phyloP scores from a whole-genome alignment of 2,888 invertebrate species.

The Ptilodon capucinus region DNA sequence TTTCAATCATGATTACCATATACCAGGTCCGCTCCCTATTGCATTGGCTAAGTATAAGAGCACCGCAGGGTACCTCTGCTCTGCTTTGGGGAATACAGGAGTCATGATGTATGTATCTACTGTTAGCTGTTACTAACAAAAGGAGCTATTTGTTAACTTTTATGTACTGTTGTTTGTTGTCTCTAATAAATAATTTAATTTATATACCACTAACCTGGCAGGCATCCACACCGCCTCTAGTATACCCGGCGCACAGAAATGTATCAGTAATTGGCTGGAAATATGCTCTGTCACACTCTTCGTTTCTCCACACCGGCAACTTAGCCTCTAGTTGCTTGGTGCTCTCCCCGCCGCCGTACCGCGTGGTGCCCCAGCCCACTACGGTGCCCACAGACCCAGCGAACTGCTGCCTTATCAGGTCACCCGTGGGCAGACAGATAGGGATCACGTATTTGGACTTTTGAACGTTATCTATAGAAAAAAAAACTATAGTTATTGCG shows the following conservation, averaged over 20 bases:
- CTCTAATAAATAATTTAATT: too few relatives aligned
- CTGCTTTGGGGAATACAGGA: too few relatives aligned
- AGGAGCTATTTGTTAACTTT: too few relatives aligned
- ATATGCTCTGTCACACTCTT: constrained; percentile 94
- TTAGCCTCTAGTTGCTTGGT: constrained; percentile 92
- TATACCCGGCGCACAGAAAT: constrained; percentile 94
- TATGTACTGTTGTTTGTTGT: too few relatives aligned
- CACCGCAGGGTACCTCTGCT: too few relatives aligned
- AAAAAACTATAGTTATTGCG: too few relatives aligned
- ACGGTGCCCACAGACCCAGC: constrained; percentile 92
- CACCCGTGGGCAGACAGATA: constrained; percentile 89
- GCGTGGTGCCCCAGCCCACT: constrained; percentile 96
- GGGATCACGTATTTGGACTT: constrained; percentile 94
- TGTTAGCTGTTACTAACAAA: too few relatives aligned
- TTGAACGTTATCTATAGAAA: constrained; percentile 86
- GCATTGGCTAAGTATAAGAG: too few relatives aligned
- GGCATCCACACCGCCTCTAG: constrained; percentile 95
- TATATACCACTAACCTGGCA: constrained; percentile 85
- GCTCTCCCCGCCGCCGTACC: constrained; percentile 94
- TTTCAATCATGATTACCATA: too few relatives aligned
- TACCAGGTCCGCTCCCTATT: too few relatives aligned
- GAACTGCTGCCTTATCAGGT: constrained; percentile 79
- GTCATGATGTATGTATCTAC: too few relatives aligned
- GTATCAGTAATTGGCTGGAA: constrained; percentile 96
- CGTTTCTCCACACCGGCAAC: constrained; percentile 94